Evolutionary conservation across 2,888 invertebrate genomes (phyloP).

Genomic region (Machimus atricapillus): DNA sequence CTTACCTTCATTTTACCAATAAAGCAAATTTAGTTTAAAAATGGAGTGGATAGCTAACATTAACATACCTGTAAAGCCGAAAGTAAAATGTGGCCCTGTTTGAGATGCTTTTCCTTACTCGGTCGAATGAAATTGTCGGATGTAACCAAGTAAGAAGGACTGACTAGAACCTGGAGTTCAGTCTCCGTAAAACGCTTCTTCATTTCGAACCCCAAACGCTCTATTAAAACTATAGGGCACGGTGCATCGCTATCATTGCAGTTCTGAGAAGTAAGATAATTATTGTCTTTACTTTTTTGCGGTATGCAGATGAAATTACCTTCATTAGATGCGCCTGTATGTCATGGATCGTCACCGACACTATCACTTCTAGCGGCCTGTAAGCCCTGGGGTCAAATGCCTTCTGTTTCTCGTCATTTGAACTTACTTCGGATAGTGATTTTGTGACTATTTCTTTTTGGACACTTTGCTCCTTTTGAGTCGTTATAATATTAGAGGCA

Average conservation of each 20-base stretch:
- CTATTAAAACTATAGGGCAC: constrained; percentile 87
- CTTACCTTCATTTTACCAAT: constrained; percentile 69
- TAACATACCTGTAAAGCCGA: constrained; percentile 78
- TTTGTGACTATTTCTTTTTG: constrained; percentile 58
- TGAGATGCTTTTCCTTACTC: constrained; percentile 74
- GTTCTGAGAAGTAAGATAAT: constrained; percentile 63
- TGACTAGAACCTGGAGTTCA: constrained; percentile 85
- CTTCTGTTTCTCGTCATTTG: constrained; percentile 69
- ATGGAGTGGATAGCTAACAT: background rate
- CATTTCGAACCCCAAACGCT: constrained; percentile 96
- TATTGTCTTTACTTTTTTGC: background rate
- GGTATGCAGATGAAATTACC: constrained; percentile 47
- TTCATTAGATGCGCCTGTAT: constrained; percentile 86
- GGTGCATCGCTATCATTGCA: constrained; percentile 90
- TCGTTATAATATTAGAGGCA: constrained; percentile 59
- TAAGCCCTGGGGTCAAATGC: constrained; percentile 87
- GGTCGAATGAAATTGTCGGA: constrained; percentile 76
- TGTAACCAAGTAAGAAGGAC: constrained; percentile 85
- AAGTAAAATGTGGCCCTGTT: constrained; percentile 84
- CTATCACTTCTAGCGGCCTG: constrained; percentile 88
- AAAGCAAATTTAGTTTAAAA: background rate
- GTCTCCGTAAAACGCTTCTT: constrained; percentile 93
- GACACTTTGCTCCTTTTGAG: constrained; percentile 58
- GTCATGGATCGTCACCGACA: constrained; percentile 93
- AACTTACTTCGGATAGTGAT: constrained; percentile 59